Evolutionary conservation across 1,140 invertebrate genomes (phyloP).

Genomic region (Aphis craccivora): DNA sequence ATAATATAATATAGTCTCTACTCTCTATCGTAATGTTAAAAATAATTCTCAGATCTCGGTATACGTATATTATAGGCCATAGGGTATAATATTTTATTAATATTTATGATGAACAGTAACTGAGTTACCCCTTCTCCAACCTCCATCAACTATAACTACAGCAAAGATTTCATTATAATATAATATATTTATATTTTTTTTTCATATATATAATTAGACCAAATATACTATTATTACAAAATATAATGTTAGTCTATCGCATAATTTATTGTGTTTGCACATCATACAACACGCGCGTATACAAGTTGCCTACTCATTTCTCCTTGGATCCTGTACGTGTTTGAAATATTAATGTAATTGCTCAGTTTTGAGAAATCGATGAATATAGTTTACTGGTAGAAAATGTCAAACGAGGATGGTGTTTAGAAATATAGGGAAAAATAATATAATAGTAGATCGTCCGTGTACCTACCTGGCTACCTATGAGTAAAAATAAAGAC

Average conservation of each 20-base stretch:
- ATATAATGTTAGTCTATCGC: not conserved
- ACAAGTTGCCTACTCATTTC: conserved; percentile 16
- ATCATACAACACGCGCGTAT: not conserved
- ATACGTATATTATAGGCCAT: no score
- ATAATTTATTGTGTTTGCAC: not conserved
- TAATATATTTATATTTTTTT: not conserved
- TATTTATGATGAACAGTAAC: not conserved
- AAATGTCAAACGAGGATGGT: not conserved
- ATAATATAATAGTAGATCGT: not conserved
- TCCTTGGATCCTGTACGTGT: not conserved
- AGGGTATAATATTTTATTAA: not conserved
- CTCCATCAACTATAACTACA: not conserved
- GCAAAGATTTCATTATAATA: not conserved
- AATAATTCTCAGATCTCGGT: no score
- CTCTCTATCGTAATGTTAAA: not conserved
- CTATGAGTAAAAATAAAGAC: no score
- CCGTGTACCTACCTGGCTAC: not conserved
- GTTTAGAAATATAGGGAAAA: not conserved
- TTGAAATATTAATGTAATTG: not conserved
- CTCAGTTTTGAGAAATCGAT: not conserved
- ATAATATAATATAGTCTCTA: no score
- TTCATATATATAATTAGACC: not conserved
- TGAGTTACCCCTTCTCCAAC: not conserved
- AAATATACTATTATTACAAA: not conserved
- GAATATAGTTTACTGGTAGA: not conserved